Conservation (phyloP, 2,113 vertebrate genomes). For the Trematocara marginatum region DNA sequence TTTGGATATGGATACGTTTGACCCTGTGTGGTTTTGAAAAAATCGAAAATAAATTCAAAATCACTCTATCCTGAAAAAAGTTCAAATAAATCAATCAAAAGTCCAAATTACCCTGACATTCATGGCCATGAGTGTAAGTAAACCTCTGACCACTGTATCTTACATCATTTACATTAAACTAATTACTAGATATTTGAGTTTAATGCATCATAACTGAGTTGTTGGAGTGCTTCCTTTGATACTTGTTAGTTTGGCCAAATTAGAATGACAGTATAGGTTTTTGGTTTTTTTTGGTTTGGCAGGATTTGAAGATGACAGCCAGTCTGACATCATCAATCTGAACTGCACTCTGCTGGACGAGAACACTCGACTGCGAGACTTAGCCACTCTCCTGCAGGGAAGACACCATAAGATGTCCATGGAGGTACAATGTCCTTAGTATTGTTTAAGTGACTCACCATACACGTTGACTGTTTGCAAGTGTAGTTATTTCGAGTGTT, state of each 20-base stretch:
- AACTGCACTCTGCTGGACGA: slow-evolving; percentile 79
- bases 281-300: not conserved
- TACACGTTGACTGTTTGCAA: not conserved
- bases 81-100: not conserved
- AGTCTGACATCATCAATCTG: slow-evolving; percentile 44
- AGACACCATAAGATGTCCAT: slow-evolving; percentile 88
- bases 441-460: not conserved
- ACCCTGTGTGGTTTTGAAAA: not conserved
- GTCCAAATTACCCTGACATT: not conserved
- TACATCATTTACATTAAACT: not conserved
- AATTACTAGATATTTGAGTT: not conserved
- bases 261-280: not conserved
- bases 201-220: not conserved
- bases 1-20: not conserved
- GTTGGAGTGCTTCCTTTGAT: not conserved
- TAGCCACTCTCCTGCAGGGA: slow-evolving; percentile 83
- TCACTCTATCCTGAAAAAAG: not conserved
- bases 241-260: not conserved
- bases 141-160: not conserved
- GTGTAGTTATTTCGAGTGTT: not conserved
- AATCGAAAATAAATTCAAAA: not conserved
- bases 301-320: slow-evolving; percentile 61
- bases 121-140: not conserved
- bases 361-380: slow-evolving; percentile 80
- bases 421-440: slow-evolving; percentile 70